Percentiles rank a stretch among this genome's conserved stretches.
phyloP scores from a whole-genome alignment of 2,888 invertebrate genomes.

The Agonopterix subpropinquella region DNA sequence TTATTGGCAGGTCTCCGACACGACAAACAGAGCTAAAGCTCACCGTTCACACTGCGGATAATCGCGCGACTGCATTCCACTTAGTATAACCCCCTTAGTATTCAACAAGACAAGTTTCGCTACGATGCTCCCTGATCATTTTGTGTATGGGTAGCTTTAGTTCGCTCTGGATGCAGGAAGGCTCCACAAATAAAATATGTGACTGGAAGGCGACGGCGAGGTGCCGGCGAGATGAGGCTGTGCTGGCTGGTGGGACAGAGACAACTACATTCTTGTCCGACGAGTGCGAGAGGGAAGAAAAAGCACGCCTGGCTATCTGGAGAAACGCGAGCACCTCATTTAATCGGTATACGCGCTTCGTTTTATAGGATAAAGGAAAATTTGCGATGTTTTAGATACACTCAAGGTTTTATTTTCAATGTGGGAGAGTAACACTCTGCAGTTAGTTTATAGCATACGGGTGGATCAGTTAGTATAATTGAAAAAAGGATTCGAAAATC shows the following conservation, averaged over 20 bases:
- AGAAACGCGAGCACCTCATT: conserved; percentile 75
- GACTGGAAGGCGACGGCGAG: conserved; percentile 72
- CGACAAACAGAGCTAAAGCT: conserved; percentile 44
- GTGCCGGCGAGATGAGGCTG: conserved; percentile 69
- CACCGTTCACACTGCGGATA: conserved; percentile 39
- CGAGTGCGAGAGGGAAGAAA: conserved; percentile 36
- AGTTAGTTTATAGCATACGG: too few relatives aligned
- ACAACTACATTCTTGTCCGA: conserved; percentile 18
- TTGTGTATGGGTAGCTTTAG: conserved; percentile 56
- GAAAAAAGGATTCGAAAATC: too few relatives aligned
- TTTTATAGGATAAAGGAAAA: conserved; percentile 66
- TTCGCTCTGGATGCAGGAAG: conserved; percentile 69
- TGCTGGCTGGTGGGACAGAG: conserved; percentile 50
- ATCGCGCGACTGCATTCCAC: conserved; percentile 5
- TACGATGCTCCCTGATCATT: conserved; percentile 22
- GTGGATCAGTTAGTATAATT: too few relatives aligned
- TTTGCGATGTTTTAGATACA: conserved; percentile 53
- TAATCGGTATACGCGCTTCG: conserved; percentile 74
- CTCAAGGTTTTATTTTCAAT: too few relatives aligned
- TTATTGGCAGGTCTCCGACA: conserved; percentile 64
- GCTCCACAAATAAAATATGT: conserved; percentile 75
- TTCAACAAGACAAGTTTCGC: background rate
- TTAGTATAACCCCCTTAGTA: background rate
- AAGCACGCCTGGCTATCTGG: conserved; percentile 61
- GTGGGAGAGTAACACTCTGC: too few relatives aligned